Percentiles rank a stretch among this genome's conserved stretches.
Evolutionary conservation across 1,140 invertebrate species (phyloP).

Genomic region (Trissolcus basalis): DNA sequence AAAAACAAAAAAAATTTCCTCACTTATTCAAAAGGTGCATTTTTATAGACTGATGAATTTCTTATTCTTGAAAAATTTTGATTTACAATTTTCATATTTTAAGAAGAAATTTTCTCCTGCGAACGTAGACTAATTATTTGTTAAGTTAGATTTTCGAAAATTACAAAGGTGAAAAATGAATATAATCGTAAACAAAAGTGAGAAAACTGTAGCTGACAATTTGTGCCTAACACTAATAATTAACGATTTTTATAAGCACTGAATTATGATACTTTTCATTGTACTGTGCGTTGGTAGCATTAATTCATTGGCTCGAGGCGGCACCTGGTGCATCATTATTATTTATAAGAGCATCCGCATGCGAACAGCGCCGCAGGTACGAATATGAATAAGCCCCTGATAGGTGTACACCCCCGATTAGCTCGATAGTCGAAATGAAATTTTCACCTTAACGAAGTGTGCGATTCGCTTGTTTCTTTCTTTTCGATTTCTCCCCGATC

Average conservation of each 20-base stretch:
- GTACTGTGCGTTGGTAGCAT: slow-evolving; percentile 45
- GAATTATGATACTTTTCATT: slow-evolving; percentile 50
- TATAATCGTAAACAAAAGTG: neutral
- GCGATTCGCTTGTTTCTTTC: slow-evolving; percentile 43
- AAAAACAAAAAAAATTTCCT: too few relatives aligned
- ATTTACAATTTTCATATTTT: too few relatives aligned
- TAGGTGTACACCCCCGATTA: slow-evolving; percentile 58
- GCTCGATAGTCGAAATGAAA: slow-evolving; percentile 61
- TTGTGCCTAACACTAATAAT: slow-evolving; percentile 38
- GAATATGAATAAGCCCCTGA: slow-evolving; percentile 62
- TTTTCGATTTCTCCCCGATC: slow-evolving; percentile 28
- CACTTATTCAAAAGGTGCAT: too few relatives aligned
- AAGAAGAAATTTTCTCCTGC: too few relatives aligned
- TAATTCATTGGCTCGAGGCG: slow-evolving; percentile 56
- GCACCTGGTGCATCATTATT: slow-evolving; percentile 58
- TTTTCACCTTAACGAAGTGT: slow-evolving; percentile 54
- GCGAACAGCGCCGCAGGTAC: slow-evolving; percentile 38
- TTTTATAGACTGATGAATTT: too few relatives aligned
- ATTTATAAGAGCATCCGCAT: slow-evolving; percentile 61
- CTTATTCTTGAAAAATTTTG: too few relatives aligned
- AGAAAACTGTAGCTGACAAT: slow-evolving; percentile 17
- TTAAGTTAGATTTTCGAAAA: too few relatives aligned
- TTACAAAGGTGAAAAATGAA: neutral
- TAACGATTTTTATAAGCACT: slow-evolving; percentile 36
- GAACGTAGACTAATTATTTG: too few relatives aligned